phyloP scores from a whole-genome alignment of 2,797 vertebrate genomes.

The Alfaro cultratus region DNA sequence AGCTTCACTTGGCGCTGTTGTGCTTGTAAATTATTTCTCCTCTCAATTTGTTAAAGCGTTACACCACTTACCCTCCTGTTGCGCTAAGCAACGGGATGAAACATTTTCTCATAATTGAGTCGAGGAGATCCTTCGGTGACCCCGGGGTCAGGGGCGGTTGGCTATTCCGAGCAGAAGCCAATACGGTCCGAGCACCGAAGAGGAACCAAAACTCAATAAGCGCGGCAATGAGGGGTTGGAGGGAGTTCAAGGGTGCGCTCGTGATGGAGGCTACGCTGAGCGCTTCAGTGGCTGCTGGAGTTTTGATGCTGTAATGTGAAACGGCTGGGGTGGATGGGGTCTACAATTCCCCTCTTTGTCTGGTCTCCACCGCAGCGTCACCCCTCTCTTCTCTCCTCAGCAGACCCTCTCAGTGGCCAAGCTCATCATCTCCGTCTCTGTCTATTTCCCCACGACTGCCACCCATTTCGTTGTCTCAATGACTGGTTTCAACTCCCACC shows the following conservation, averaged over 20 bases:
- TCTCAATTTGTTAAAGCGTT: slow-evolving; percentile 37
- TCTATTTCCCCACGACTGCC: slow-evolving; percentile 61
- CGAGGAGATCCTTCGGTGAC: slow-evolving; percentile 46
- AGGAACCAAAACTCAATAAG: slow-evolving; percentile 83
- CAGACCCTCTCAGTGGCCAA: slow-evolving; percentile 56
- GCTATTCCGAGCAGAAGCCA: slow-evolving; percentile 46
- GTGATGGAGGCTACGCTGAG: slow-evolving; percentile 79
- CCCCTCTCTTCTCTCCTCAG: slow-evolving; percentile 60
- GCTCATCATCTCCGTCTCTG: slow-evolving; percentile 62
- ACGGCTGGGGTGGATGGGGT: slow-evolving; percentile 67
- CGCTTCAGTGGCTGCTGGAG: slow-evolving; percentile 76
- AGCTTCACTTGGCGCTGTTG: slow-evolving; percentile 46
- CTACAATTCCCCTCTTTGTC: slow-evolving; percentile 78
- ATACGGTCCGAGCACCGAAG: slow-evolving; percentile 71
- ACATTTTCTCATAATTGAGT: slow-evolving; percentile 59
- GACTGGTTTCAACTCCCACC: slow-evolving; percentile 41
- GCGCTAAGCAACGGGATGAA: slow-evolving; percentile 14
- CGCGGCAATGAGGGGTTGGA: slow-evolving; percentile 43
- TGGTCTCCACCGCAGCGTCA: slow-evolving; percentile 52
- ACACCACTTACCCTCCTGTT: slow-evolving; percentile 38
- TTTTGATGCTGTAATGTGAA: slow-evolving; percentile 85
- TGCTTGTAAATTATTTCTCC: slow-evolving; percentile 41
- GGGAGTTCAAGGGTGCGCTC: slow-evolving; percentile 75
- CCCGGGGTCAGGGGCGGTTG: slow-evolving; percentile 57
- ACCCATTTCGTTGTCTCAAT: slow-evolving; percentile 65